A percentile compares a stretch with the other conserved stretches of the same genome.
Conservation (phyloP, 2,888 invertebrate species). For the Diarsia dahlii region DNA sequence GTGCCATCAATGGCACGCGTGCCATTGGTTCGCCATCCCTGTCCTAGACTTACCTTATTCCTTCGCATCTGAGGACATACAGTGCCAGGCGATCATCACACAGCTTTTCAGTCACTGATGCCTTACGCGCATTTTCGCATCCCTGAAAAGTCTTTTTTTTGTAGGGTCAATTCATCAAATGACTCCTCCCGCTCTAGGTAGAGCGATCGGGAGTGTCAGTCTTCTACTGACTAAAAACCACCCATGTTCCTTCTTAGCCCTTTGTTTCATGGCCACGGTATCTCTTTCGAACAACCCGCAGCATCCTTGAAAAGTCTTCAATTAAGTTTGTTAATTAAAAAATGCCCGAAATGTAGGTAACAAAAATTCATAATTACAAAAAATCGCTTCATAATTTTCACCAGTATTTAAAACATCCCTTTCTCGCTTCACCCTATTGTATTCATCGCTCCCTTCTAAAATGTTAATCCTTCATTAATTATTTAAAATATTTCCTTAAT, state of each 20-base stretch:
- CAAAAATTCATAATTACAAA: not conserved
- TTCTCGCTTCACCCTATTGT: conserved; percentile 21
- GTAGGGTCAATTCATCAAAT: too few relatives aligned
- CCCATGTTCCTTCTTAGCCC: too few relatives aligned
- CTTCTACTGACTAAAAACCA: too few relatives aligned
- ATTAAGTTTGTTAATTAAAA: not conserved
- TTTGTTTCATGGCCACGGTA: too few relatives aligned
- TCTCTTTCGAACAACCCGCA: too few relatives aligned
- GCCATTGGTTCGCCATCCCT: too few relatives aligned
- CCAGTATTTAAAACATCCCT: conserved; percentile 3
- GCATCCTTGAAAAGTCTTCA: not conserved
- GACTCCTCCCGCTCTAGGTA: too few relatives aligned
- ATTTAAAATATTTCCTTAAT: conserved; percentile 65
- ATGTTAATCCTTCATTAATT: conserved; percentile 48
- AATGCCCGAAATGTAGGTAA: not conserved
- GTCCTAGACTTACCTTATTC: not conserved
- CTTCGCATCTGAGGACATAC: not conserved
- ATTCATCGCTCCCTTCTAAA: conserved; percentile 35
- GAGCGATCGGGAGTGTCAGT: too few relatives aligned
- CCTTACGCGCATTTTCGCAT: not conserved
- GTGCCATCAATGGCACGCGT: too few relatives aligned
- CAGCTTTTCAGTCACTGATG: not conserved
- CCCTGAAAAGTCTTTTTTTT: too few relatives aligned
- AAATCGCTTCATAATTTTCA: conserved; percentile 10
- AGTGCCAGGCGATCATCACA: not conserved